These are phyloP conservation scores for Knipowitschia caucasica DNA, from an alignment of 2,797 vertebrate genomes.

Conservation along the genomic window DNA sequence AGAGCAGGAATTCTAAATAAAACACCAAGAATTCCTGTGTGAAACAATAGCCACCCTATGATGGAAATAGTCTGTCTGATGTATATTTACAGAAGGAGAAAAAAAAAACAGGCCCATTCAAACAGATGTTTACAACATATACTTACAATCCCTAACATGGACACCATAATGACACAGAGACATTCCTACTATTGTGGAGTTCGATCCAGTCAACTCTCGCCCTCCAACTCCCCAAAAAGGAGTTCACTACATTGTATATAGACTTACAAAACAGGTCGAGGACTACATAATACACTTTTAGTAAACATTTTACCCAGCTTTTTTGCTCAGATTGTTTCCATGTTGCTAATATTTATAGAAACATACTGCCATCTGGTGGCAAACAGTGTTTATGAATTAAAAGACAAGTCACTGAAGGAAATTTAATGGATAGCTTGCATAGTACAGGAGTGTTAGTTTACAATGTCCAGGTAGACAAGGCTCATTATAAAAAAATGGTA, in stretches of 20 bases:
- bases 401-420: slow-evolving; percentile 11
- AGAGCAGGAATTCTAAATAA: slow-evolving; percentile 49
- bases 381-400: slow-evolving; percentile 15
- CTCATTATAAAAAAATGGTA: slow-evolving; percentile 24
- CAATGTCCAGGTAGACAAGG: slow-evolving; percentile 2
- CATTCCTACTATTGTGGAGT: slow-evolving; percentile 62
- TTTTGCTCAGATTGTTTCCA: neutral
- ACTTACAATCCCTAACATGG: slow-evolving; percentile 66
- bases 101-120: slow-evolving; percentile 46
- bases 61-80: slow-evolving; percentile 47
- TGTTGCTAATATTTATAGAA: slow-evolving; percentile 32
- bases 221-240: slow-evolving; percentile 5
- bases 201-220: slow-evolving; percentile 26
- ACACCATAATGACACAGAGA: slow-evolving; percentile 62
- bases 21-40: slow-evolving; percentile 42
- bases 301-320: neutral
- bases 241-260: too few species aligned
- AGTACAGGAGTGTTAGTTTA: slow-evolving; percentile 42
- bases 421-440: slow-evolving; percentile 55
- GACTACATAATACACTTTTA: neutral
- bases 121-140: slow-evolving; percentile 64
- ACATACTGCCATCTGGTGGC: slow-evolving; percentile 66
- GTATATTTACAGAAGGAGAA: slow-evolving; percentile 60
- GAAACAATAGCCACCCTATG: slow-evolving; percentile 59
- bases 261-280: too few species aligned